These are phyloP conservation scores for Stylophora pistillata DNA, from an alignment of 64 coral and sea anemone genomes.

Conservation along the genomic window DNA sequence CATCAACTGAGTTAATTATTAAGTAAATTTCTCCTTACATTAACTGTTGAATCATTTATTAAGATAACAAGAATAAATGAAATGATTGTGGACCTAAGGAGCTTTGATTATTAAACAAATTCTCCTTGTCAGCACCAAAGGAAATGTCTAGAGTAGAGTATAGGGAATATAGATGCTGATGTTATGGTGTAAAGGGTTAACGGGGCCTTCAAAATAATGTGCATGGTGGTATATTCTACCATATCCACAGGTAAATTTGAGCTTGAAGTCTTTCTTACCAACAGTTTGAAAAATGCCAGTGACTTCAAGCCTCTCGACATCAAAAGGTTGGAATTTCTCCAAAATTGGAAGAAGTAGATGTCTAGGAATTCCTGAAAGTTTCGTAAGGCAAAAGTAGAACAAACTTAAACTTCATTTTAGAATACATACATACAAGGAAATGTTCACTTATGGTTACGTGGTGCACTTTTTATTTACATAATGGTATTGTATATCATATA, in stretches of 20 bases:
- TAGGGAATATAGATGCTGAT: too few species aligned
- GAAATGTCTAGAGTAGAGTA: too few species aligned
- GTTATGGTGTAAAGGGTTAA: too few species aligned
- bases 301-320: slow-evolving; percentile 29
- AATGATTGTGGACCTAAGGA: too few species aligned
- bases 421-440: not conserved
- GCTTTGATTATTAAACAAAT: too few species aligned
- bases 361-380: slow-evolving; percentile 10
- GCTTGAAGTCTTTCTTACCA: not conserved
- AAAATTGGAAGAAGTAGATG: slow-evolving; percentile 5
- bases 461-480: not conserved
- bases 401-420: not conserved
- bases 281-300: slow-evolving; percentile 4
- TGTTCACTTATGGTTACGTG: not conserved
- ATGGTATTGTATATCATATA: too few species aligned
- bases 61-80: not conserved
- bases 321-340: slow-evolving; percentile 24
- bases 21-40: too few species aligned
- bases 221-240: not conserved
- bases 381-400: too few species aligned
- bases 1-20: too few species aligned
- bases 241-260: not conserved
- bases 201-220: not conserved
- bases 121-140: too few species aligned
- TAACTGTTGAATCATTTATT: too few species aligned